Base-by-base conservation (phyloP, 2,888 invertebrate genomes). In the Harpagoxenus sublaevis region DNA sequence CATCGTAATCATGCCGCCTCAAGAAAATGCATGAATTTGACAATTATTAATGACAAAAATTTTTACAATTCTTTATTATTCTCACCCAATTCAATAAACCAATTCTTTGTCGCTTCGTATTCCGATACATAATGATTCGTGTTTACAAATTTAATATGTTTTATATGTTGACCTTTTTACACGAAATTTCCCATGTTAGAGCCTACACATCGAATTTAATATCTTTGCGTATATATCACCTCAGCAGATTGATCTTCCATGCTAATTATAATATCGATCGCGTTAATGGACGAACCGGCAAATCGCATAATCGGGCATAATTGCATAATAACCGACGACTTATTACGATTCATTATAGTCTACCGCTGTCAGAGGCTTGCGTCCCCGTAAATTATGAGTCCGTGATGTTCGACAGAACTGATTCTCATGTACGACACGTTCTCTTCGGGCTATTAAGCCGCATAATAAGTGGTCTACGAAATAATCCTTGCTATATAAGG, bases 191-290 rank as follows among this genome's bases (percentile, higher is more conserved):
- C 23, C 23, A 23, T 23, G 23, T 23, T 23, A 23, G 23, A 23
- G 23, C 23, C 23, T 23, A 23, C 23, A 23, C 23, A 23, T 23
- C 23, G 23, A 23, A 23, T 23, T 23, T 23, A 39, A 39, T 12
- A 45, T 60, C 28, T 35, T 31, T 62, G n/a, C 45, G 10, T 45
- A 35, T 45, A 15, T 5, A 45, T 28, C 12, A n/a, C 3, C 0
- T 9, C n/a, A 15, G 3, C 39, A 48, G 35, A 60, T 45, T 23
- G 10, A 62, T 68, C 39, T 42, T 12, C 35, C 10, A 60, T 73
- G 51, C 18, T 63, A 78, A 86, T 85, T 83, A 65, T 31, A 73
- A 85, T 78, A 85, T 78, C 83, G 83, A 66, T 82, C 55, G 66
- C 75, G 57, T 45, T 71, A 77, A 79, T 51, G 79, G 35, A 45